Evolutionary conservation across 2,797 vertebrate species (phyloP).

Genomic region (Anomalospiza imberbis): DNA sequence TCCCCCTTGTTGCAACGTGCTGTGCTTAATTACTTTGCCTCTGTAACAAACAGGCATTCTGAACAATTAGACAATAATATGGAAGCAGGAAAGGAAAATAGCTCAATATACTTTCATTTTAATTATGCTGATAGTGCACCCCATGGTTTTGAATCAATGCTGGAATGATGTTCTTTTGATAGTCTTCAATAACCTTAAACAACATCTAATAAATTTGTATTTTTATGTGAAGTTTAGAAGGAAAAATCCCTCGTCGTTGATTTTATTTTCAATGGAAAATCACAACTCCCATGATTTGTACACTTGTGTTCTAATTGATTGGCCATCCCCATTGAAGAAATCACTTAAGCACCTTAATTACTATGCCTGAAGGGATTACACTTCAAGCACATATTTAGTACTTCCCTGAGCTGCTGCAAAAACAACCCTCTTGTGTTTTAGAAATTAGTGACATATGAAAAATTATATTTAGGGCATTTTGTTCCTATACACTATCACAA

Average conservation of each 20-base stretch:
- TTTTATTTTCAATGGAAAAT: constrained; percentile 39
- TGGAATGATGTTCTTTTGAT: constrained; percentile 72
- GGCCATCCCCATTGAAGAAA: constrained; percentile 11
- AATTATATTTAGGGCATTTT: not conserved
- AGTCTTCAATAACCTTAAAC: constrained; percentile 73
- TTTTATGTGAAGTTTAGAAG: constrained; percentile 54
- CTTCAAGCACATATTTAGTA: not conserved
- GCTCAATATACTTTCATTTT: constrained; percentile 75
- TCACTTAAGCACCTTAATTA: constrained; percentile 16
- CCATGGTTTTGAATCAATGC: constrained; percentile 71
- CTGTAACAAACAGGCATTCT: constrained; percentile 78
- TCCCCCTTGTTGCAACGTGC: constrained; percentile 79
- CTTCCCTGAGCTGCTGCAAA: not conserved
- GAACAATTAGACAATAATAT: constrained; percentile 82
- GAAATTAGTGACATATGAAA: not conserved
- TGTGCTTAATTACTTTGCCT: constrained; percentile 84
- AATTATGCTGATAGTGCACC: constrained; percentile 77
- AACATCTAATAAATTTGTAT: constrained; percentile 70
- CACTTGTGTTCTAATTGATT: not conserved
- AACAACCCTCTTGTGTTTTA: not conserved
- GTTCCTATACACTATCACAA: not conserved
- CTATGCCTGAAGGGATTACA: not conserved
- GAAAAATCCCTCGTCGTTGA: not conserved
- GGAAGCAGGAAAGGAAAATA: constrained; percentile 70
- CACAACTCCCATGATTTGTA: constrained; percentile 1